Evolutionary conservation across 2,797 vertebrate species (phyloP), one percentile per base, ranked within the genome.

Genomic region (Sarcophilus harrisii): DNA sequence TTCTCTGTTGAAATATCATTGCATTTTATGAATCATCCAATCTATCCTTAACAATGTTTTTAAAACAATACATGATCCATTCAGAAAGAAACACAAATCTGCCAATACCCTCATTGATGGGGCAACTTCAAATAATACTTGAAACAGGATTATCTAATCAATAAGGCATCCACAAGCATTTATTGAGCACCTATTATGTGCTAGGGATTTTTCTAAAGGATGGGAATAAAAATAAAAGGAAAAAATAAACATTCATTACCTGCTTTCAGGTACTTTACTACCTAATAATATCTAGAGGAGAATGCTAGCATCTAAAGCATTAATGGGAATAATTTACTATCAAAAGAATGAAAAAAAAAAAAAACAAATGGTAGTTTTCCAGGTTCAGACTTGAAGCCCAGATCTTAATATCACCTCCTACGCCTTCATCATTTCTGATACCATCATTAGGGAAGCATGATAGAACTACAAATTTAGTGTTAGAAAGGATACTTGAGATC

Each of bases 51-150:
- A 97, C 96, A 98, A 98, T 97, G 94, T 96, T 98, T 90, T 98
- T 98, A 97, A 98, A 98, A 98, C 95, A 98, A 97, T 98, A 97
- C 93, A 94, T 97, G 98, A 98, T 98, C 98, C 98, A 97, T 98
- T 98, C 97, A 96, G 94, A 97, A 95, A 92, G 96, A 98, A 98
- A 96, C 96, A 97, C 96, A 97, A 97, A 97, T 93, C 95, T 90
- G 59, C 97, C 93, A 95, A 95, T 89, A 60, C 90, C 97, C 97
- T 95, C 96, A 97, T 98, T 98, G 98, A 97, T 94, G 98, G 95
- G 58, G 24, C 94, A 96, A 90, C 98, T 98, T 97, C 96, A 95
- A 98, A 96, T 97, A 97, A 55, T 8, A 8, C 95, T 97, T 92
- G 97, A 97, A 95, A 96, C 93, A 45, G 27, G 97, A 97, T 96